Evolutionary conservation across 2,888 invertebrate species (phyloP).

Genomic region (Gibbula magus): DNA sequence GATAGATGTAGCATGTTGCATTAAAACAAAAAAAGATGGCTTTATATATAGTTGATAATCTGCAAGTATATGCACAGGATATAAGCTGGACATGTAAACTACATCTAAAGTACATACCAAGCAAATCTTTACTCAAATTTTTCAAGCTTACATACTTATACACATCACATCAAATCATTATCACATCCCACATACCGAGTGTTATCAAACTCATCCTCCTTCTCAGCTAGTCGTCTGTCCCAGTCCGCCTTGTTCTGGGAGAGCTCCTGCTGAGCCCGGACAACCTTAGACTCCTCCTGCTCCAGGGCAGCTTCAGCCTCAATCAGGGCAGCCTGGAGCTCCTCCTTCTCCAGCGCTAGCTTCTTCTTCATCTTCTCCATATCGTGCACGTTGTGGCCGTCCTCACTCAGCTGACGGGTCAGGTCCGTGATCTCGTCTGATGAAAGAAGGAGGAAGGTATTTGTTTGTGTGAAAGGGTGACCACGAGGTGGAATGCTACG

Average conservation of each 20-base stretch:
- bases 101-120: no score
- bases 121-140: no score
- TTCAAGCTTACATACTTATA: not conserved
- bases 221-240: conserved; percentile 99
- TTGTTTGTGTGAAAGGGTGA: no score
- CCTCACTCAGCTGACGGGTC: conserved; percentile 99
- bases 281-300: conserved; percentile 97
- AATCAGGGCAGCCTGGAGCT: conserved; percentile 98
- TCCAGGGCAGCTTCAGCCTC: conserved; percentile 99
- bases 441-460: not conserved
- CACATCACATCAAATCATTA: conserved; percentile 28
- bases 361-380: conserved; percentile 99
- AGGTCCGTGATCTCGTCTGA: conserved; percentile 98
- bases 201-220: conserved; percentile 99
- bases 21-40: no score
- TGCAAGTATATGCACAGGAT: no score
- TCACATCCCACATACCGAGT: conserved; percentile 79
- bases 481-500: no score
- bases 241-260: conserved; percentile 99
- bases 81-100: no score
- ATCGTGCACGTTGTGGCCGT: conserved; percentile 99
- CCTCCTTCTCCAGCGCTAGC: conserved; percentile 99
- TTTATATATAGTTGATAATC: no score
- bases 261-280: conserved; percentile 95
- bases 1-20: no score